Conservation (phyloP, 2,888 invertebrate genomes). For the Nomada fabriciana region DNA sequence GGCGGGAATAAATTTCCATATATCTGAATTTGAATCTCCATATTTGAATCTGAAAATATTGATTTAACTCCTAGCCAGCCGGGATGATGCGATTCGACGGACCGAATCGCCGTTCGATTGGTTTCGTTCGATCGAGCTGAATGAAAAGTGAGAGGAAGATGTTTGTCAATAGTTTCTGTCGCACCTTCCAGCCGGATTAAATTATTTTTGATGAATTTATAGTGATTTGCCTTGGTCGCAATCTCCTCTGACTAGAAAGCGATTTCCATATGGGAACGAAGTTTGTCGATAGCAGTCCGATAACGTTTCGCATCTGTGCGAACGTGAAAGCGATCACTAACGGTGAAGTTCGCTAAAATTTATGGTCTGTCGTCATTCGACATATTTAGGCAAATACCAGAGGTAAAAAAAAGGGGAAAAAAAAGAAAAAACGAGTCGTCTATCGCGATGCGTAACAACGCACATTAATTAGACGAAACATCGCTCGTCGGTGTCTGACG, state of each 20-base stretch:
- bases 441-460: not conserved
- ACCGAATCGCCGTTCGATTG: constrained; percentile 43
- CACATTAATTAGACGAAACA: constrained; percentile 51
- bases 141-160: constrained; percentile 53
- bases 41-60: constrained; percentile 76
- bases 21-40: constrained; percentile 74
- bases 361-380: not conserved
- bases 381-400: not conserved
- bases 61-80: constrained; percentile 64
- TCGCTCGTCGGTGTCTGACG: constrained; percentile 23
- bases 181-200: constrained; percentile 53
- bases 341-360: not conserved
- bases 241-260: constrained; percentile 41
- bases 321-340: constrained; percentile 20
- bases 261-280: constrained; percentile 38
- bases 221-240: constrained; percentile 55
- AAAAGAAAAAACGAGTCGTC: not conserved
- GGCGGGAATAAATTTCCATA: constrained; percentile 75
- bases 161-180: constrained; percentile 64
- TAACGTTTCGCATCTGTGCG: not conserved
- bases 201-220: constrained; percentile 70
- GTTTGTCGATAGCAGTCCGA: constrained; percentile 20
- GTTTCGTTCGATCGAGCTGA: constrained; percentile 32
- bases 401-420: not conserved
- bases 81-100: constrained; percentile 45